phyloP scores from a whole-genome alignment of 1,140 invertebrate genomes.

The Yoshiicerus persimilis region DNA sequence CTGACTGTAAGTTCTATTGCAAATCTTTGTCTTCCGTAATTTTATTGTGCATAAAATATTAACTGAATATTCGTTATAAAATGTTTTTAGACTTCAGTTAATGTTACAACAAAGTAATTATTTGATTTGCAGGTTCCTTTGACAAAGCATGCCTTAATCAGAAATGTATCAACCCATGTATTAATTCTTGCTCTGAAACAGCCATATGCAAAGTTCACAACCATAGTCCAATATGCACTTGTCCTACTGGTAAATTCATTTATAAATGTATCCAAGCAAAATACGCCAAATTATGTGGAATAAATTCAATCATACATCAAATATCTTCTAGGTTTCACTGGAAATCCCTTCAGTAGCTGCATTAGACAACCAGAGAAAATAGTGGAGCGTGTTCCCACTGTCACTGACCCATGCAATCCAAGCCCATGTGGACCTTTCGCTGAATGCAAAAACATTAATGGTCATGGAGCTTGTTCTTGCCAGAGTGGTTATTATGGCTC shows the following conservation, averaged over 20 bases:
- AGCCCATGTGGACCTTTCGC: conserved; percentile 60
- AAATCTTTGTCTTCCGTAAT: conserved; percentile 61
- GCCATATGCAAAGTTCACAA: conserved; percentile 69
- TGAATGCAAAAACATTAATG: conserved; percentile 50
- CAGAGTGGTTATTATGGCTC: conserved; percentile 36
- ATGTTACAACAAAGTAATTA: too few relatives aligned
- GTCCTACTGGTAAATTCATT: conserved; percentile 50
- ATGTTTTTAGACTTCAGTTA: too few relatives aligned
- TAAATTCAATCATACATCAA: too few relatives aligned
- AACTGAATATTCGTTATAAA: too few relatives aligned
- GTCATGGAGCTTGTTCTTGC: conserved; percentile 48
- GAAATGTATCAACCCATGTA: conserved; percentile 69
- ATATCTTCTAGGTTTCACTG: background rate
- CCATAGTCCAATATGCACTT: conserved; percentile 79
- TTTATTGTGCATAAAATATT: background rate
- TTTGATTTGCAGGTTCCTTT: conserved; percentile 33
- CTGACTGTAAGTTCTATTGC: conserved; percentile 61
- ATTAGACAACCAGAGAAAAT: background rate
- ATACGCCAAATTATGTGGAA: too few relatives aligned
- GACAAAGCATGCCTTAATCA: conserved; percentile 66
- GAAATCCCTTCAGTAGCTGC: conserved; percentile 50
- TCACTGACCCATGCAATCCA: conserved; percentile 52
- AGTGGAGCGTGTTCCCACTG: background rate
- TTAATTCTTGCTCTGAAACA: conserved; percentile 58
- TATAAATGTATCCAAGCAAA: too few relatives aligned